A percentile compares a stretch with the other conserved stretches of the same genome.
Evolutionary conservation across 2,797 vertebrate species (phyloP).

Genomic region (Fundulus diaphanus): DNA sequence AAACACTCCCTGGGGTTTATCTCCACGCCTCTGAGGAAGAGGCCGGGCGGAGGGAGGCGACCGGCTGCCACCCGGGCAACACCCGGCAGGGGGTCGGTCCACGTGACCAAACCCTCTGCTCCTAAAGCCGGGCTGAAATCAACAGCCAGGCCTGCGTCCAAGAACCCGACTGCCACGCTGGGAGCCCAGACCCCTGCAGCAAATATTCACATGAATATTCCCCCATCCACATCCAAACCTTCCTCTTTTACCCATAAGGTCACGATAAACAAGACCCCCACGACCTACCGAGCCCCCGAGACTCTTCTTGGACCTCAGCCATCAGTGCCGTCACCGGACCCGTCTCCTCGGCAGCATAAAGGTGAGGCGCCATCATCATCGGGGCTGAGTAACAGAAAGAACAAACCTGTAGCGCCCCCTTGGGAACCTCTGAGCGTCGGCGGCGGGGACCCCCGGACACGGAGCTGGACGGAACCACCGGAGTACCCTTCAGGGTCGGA

Average conservation of each 20-base stretch:
- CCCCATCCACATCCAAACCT: not conserved
- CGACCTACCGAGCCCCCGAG: slow-evolving; percentile 9
- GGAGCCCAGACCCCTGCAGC: not conserved
- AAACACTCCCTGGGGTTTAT: slow-evolving; percentile 84
- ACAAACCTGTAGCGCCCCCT: slow-evolving; percentile 64
- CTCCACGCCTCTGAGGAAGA: slow-evolving; percentile 87
- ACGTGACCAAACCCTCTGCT: slow-evolving; percentile 75
- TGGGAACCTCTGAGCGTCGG: slow-evolving; percentile 38
- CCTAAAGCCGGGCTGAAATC: not conserved
- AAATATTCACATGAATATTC: not conserved
- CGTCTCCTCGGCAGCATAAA: slow-evolving; percentile 36
- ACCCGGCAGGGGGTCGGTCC: slow-evolving; percentile 22
- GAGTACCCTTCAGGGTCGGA: slow-evolving; percentile 64
- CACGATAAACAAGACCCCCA: not conserved
- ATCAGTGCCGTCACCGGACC: slow-evolving; percentile 43
- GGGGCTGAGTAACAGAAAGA: slow-evolving; percentile 73
- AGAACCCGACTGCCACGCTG: not conserved
- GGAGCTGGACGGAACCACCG: slow-evolving; percentile 50
- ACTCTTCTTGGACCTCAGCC: not conserved
- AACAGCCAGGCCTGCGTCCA: slow-evolving; percentile 20
- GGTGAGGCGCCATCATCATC: slow-evolving; percentile 31
- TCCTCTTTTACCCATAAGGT: not conserved
- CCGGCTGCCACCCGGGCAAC: slow-evolving; percentile 49
- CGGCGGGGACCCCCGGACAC: slow-evolving; percentile 25
- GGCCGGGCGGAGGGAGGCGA: slow-evolving; percentile 56